Percentiles rank a stretch among this genome's conserved stretches.
Evolutionary conservation across 2,113 vertebrate species (phyloP).

Genomic region (Dicrurus megarhynchus): DNA sequence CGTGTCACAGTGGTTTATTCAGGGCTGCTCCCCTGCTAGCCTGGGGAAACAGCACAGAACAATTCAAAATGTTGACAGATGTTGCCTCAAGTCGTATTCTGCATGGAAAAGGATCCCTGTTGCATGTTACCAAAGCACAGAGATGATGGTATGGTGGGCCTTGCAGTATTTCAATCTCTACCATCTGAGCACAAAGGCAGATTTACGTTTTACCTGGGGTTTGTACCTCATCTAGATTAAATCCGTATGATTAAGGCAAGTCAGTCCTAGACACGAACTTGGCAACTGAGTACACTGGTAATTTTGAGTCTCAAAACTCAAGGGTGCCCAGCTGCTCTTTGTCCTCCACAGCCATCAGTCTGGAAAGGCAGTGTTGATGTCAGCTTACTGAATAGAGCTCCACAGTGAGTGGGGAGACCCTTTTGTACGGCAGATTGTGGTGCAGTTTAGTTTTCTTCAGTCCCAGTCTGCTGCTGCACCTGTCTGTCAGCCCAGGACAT

Average conservation of each 20-base stretch:
- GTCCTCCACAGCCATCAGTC: neutral
- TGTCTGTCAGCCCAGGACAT: neutral
- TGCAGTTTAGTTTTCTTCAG: neutral
- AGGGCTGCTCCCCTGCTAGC: neutral
- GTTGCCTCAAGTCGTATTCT: neutral
- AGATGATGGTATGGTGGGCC: no score
- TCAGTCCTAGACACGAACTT: neutral
- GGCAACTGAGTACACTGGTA: accelerated
- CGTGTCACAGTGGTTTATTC: accelerated
- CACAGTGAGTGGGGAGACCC: no score
- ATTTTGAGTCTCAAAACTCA: neutral
- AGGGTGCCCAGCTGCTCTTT: neutral
- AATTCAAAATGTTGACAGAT: accelerated
- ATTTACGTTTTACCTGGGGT: neutral
- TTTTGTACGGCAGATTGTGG: neutral
- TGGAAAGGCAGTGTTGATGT: neutral
- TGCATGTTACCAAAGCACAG: accelerated
- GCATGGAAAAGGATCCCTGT: neutral
- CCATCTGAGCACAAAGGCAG: accelerated
- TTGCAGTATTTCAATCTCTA: neutral
- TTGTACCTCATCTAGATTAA: neutral
- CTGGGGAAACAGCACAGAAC: neutral
- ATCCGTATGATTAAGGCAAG: neutral
- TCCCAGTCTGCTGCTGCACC: neutral
- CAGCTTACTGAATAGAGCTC: neutral